A percentile compares a stretch with the other conserved stretches of the same genome.
Evolutionary conservation across 1,140 invertebrate species (phyloP).

Genomic region (Papilio aristodemus): DNA sequence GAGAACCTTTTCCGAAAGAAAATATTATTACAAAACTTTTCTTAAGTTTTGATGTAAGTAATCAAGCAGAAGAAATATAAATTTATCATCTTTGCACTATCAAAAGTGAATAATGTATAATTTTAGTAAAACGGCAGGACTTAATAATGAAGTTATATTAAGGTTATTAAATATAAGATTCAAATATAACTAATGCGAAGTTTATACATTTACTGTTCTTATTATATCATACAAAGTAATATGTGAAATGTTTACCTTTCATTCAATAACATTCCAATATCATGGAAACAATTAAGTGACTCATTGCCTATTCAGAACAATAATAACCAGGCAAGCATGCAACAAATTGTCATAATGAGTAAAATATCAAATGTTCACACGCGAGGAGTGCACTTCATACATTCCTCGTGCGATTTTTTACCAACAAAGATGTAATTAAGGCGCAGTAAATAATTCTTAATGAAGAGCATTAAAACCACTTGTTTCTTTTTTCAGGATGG

Average conservation of each 20-base stretch:
- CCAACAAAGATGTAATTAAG: constrained; percentile 47
- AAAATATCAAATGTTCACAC: constrained; percentile 65
- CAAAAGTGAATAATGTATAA: no score
- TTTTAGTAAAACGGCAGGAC: no score
- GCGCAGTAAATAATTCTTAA: constrained; percentile 42
- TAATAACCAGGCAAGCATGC: constrained; percentile 63
- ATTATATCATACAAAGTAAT: neutral
- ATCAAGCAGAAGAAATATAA: no score
- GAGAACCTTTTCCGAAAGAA: no score
- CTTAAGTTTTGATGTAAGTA: no score
- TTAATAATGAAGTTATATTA: no score
- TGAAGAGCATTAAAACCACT: constrained; percentile 37
- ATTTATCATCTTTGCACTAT: no score
- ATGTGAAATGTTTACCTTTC: constrained; percentile 31
- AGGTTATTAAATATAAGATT: no score
- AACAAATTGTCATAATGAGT: constrained; percentile 63
- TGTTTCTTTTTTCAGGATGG: constrained; percentile 65
- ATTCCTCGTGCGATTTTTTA: constrained; percentile 50
- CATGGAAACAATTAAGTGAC: constrained; percentile 66
- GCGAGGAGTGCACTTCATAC: constrained; percentile 62
- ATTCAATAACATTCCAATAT: constrained; percentile 54
- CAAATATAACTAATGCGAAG: neutral
- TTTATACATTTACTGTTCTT: neutral
- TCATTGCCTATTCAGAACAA: constrained; percentile 69
- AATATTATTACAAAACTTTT: no score